Percentiles rank a stretch among this genome's conserved stretches.
Conservation (phyloP, 2,113 vertebrate genomes). For the Psittacus erithacus region DNA sequence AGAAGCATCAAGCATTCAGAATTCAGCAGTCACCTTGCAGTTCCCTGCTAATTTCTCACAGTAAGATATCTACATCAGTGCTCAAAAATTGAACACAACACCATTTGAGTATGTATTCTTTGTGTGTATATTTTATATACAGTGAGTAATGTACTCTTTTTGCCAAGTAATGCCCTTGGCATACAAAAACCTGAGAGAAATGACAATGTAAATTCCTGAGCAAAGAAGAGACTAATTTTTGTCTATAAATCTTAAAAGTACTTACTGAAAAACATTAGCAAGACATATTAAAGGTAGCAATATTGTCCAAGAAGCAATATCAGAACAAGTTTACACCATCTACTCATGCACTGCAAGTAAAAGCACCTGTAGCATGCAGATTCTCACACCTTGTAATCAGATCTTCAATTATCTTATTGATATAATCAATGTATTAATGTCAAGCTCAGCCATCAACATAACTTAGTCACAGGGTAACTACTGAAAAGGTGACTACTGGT, state of each 20-base stretch:
- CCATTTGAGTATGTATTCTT: not conserved
- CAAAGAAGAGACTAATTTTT: not conserved
- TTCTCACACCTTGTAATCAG: not conserved
- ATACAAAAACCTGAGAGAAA: not conserved
- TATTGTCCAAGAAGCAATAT: not conserved
- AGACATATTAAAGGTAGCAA: not conserved
- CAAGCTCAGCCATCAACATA: not conserved
- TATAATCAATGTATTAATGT: not conserved
- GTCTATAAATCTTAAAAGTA: not conserved
- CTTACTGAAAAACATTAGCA: not conserved
- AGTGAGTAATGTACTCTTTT: not conserved
- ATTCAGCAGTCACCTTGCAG: not conserved
- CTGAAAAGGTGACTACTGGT: not conserved
- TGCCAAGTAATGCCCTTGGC: not conserved
- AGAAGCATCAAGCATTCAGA: not conserved
- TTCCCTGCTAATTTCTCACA: not conserved
- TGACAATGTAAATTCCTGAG: not conserved
- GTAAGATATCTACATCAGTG: not conserved
- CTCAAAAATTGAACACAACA: not conserved
- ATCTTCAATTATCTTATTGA: not conserved
- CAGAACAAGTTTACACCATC: not conserved
- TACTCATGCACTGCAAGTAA: rapidly evolving
- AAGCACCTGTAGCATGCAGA: not conserved
- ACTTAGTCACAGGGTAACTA: not conserved
- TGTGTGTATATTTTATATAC: no score